Evolutionary conservation across 1,140 invertebrate species (phyloP).

Genomic region (Bombus picipes): DNA sequence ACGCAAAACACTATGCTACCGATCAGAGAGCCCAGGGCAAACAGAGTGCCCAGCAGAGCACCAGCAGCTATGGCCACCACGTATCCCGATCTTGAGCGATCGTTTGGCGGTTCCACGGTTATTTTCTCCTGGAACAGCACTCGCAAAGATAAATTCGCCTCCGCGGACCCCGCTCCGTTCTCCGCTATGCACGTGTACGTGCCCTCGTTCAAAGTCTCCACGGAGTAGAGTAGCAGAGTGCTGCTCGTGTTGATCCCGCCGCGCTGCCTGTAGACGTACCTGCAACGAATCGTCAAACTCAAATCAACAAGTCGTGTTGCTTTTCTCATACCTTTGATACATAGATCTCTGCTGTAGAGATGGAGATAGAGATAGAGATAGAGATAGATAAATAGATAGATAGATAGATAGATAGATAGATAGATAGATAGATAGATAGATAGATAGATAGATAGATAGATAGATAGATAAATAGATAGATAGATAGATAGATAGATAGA

Average conservation of each 20-base stretch:
- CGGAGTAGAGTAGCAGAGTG: conserved; percentile 71
- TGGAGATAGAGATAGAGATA: too few relatives aligned
- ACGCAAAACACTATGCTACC: conserved; percentile 76
- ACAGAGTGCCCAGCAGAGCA: conserved; percentile 74
- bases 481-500: too few relatives aligned
- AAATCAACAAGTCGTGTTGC: too few relatives aligned
- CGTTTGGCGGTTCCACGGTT: conserved; percentile 73
- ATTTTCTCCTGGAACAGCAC: conserved; percentile 73
- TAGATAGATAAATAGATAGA: accelerated
- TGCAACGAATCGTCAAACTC: conserved; percentile 56
- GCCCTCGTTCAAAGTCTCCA: conserved; percentile 85
- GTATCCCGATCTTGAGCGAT: conserved; percentile 72
- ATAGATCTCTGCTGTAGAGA: too few relatives aligned
- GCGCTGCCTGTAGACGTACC: conserved; percentile 74
- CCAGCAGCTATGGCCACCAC: conserved; percentile 75
- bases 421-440: accelerated
- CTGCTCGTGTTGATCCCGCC: conserved; percentile 76
- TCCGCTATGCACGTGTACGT: conserved; percentile 91
- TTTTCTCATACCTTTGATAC: too few relatives aligned
- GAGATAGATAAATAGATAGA: too few relatives aligned
- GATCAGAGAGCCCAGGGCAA: conserved; percentile 75
- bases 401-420: too few relatives aligned
- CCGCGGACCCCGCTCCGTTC: conserved; percentile 89
- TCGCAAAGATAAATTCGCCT: conserved; percentile 90
- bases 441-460: too few relatives aligned